Evolutionary conservation across 2,888 invertebrate species (phyloP), one percentile per base, ranked within the genome.

Genomic region (Bombylius discolor): DNA sequence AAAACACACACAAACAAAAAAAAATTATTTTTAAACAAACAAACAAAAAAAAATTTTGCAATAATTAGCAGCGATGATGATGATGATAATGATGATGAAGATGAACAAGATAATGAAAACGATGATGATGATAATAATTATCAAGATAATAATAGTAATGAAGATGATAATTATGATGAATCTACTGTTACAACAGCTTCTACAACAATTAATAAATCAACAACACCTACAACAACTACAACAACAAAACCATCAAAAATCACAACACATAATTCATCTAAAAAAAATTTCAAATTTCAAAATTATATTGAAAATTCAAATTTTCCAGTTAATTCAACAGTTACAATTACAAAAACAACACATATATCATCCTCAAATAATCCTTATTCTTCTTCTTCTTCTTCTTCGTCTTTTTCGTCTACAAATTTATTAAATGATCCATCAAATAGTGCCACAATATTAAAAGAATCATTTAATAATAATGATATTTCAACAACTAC

Each of bases 91-190:
- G 14, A 14, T 49, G 62, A 64, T 55, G 62, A 55, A 34, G 9
- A 36, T 9, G 36, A 8, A 8, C 7, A 36, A 8, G 36, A 36
- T 36, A 9, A 23, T 23, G 23, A 55, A 34, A 36, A 36, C 36
- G 36, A 6, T 36, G 36, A 36, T 36, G 36, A 36, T 36, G 36
- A 23, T 23, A 3, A 23, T 23, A 23, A 23, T 23, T 23, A 23
- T 23, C 23, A 23, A 23, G 23, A 23, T 23, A 53, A 47, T 55
- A 51, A 53, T 44, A 59, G 60, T 33, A 57, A 63, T 8, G 58
- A 58, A 6, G 53, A 61, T 44, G 60, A 61, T 53, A 63, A 65
- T 49, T 62, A 62, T 45, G 61, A 63, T 34, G 58, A 58, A 46
- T 54, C 51, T 51, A 55, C n/a, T 11, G 5, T 42, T 49, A 53